phyloP scores from a whole-genome alignment of 2,797 vertebrate species.

The Phoeniculus purpureus region DNA sequence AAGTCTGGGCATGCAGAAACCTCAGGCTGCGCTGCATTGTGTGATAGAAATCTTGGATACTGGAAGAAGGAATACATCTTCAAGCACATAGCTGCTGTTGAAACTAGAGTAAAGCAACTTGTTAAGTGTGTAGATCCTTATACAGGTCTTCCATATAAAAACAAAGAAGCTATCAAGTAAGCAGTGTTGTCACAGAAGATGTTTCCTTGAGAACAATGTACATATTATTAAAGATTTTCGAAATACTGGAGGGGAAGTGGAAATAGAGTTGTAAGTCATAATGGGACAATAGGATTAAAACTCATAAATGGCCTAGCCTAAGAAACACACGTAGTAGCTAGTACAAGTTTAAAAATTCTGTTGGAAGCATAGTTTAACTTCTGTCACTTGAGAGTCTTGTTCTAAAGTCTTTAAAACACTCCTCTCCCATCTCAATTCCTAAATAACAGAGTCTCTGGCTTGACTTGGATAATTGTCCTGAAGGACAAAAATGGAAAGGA shows the following conservation, averaged over 20 bases:
- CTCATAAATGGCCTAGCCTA: neutral
- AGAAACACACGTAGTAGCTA: neutral
- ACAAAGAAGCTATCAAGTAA: constrained; percentile 80
- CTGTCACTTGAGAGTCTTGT: neutral
- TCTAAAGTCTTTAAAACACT: neutral
- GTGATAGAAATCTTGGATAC: constrained; percentile 75
- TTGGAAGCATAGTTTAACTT: neutral
- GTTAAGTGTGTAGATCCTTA: constrained; percentile 77
- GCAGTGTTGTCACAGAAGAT: neutral
- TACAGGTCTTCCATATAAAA: constrained; percentile 84
- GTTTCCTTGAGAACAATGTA: neutral
- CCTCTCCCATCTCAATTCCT: neutral
- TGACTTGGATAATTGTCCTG: constrained; percentile 85
- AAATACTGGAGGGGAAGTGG: neutral
- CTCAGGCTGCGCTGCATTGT: constrained; percentile 26
- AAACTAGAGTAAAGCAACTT: constrained; percentile 73
- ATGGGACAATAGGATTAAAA: neutral
- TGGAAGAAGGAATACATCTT: constrained; percentile 87
- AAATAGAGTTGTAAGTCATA: neutral
- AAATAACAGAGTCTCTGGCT: constrained; percentile 69
- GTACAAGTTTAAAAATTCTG: neutral
- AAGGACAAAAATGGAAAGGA: constrained; percentile 77
- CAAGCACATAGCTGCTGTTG: constrained; percentile 72
- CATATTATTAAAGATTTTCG: neutral
- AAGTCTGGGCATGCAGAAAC: constrained; percentile 39